These are phyloP conservation scores for Heliconius sara DNA, from an alignment of 2,888 invertebrate genomes.

Conservation along the genomic window DNA sequence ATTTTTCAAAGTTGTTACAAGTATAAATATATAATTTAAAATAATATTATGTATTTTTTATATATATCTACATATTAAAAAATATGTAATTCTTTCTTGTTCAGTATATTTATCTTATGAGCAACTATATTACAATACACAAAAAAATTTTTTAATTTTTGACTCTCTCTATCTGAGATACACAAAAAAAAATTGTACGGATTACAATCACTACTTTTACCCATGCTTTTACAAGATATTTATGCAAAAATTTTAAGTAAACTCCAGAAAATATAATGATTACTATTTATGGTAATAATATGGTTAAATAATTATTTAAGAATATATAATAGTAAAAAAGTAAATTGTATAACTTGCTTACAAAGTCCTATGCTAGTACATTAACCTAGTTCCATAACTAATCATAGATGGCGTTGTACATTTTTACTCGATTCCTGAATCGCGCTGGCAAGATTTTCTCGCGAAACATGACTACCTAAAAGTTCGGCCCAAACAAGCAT, in stretches of 20 bases:
- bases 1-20: no score
- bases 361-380: background rate
- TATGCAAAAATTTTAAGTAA: background rate
- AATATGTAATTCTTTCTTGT: no score
- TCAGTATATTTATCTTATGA: no score
- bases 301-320: background rate
- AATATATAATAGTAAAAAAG: background rate
- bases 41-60: no score
- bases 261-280: background rate
- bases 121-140: no score
- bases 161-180: no score
- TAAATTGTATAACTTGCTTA: background rate
- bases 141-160: no score
- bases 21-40: no score
- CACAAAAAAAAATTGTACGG: no score
- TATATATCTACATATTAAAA: no score
- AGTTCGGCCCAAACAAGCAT: background rate
- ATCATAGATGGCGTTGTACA: conserved; percentile 43
- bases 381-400: background rate
- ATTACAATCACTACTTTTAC: background rate
- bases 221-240: background rate
- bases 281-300: background rate
- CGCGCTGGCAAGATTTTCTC: conserved; percentile 9
- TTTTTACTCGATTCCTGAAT: background rate
- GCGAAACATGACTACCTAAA: background rate